Evolutionary conservation across 2,113 vertebrate genomes (phyloP).

Genomic region (Anolis carolinensis): DNA sequence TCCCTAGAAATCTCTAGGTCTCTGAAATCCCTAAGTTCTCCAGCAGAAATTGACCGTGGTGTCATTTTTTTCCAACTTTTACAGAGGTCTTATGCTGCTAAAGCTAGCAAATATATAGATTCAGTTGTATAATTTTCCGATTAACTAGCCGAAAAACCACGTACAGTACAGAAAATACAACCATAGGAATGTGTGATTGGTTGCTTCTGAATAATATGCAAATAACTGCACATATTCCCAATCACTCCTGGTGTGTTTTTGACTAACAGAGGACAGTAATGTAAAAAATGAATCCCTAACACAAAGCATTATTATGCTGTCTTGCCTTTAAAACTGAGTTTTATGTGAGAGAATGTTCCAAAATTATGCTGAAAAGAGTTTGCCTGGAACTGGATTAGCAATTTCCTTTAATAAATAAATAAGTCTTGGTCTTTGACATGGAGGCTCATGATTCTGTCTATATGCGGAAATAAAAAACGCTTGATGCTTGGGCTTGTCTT

Average conservation of each 20-base stretch:
- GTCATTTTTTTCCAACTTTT: no score
- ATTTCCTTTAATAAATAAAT: slow-evolving; percentile 18
- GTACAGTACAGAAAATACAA: no score
- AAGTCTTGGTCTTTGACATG: neutral
- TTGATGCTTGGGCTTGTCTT: slow-evolving; percentile 22
- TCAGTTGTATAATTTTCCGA: no score
- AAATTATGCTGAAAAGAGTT: slow-evolving; percentile 9
- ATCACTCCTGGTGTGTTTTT: neutral
- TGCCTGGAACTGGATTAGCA: neutral
- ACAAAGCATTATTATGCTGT: neutral
- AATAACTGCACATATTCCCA: neutral
- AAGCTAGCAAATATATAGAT: no score
- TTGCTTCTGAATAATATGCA: neutral
- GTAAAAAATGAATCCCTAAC: neutral
- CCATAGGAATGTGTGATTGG: neutral
- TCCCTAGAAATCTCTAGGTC: no score
- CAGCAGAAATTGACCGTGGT: no score
- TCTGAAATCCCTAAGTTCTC: no score
- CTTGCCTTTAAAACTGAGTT: neutral
- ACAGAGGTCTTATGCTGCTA: no score
- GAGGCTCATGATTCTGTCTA: neutral
- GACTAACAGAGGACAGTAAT: slow-evolving; percentile 1
- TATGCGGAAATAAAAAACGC: slow-evolving; percentile 39
- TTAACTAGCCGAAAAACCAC: no score
- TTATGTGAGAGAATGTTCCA: neutral